Base-by-base conservation (phyloP, 2,888 invertebrate species). In the Phortica magna region DNA sequence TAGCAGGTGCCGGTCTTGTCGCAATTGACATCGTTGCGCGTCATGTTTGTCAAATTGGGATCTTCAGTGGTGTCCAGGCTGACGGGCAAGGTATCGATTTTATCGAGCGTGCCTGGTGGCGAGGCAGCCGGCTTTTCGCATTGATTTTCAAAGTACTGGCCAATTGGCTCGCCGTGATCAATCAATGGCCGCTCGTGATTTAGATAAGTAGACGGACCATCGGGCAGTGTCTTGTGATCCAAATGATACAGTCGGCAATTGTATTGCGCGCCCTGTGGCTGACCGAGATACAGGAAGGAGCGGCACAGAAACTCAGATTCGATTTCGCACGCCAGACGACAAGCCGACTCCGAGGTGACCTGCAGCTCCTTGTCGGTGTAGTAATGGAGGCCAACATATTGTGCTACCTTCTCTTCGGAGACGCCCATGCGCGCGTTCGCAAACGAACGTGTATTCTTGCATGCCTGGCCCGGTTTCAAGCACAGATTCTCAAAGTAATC, bases 1-100 rank as follows among this genome's bases (percentile, higher is more conserved):
- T 98, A 98, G 90, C 98, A 98, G 82, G 98, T 98, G 90, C 98
- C 98, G 75, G 97, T 97, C 90, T 97, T 97, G 92, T 98, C 98
- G 91, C 98, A 98, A 92, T 98, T 97, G 73, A 96, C 95, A 89
- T 96, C 96, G 86, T 94, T 95, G 83, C 95, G 94, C 5, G 96
- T 96, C 84, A 96, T 92, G 89, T 96, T 96, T 91, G 94, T 96
- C 82, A 95, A 88, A 79, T 92, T 94, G 6, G 95, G 94, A 90
- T 96, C 96, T 91, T 96, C 95, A 73, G 95, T 95, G 74, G 95
- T 94, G 81, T 96, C 96, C 89, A 96, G 94, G 14, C 95, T 95
- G 7, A 96, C 94, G 0, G 96, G 96, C 79, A 96, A 92, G 59
- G 94, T 95, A 78, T 94, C 94, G 80, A 94, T 93, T 64, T 93